These are phyloP conservation scores for Drosophila ustulata DNA, from an alignment of 2,888 invertebrate species.

Conservation along the genomic window DNA sequence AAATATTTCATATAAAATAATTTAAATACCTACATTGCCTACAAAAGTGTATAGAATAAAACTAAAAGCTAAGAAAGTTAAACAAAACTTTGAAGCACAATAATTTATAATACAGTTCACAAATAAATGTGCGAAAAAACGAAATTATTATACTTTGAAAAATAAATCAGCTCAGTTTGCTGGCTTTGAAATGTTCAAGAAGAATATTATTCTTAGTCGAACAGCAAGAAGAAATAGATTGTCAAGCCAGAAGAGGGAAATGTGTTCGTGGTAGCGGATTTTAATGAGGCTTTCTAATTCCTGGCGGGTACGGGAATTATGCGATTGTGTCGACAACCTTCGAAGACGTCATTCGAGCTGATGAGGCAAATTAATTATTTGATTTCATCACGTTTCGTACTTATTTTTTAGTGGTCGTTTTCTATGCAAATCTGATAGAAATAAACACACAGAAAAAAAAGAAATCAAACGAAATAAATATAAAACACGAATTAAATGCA, in stretches of 20 bases:
- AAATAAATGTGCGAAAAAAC: too few species aligned
- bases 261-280: background rate
- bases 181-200: too few species aligned
- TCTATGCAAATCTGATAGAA: slow-evolving; percentile 33
- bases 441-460: slow-evolving; percentile 1
- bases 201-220: background rate
- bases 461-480: slow-evolving; percentile 1
- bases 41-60: too few species aligned
- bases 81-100: too few species aligned
- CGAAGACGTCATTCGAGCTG: background rate
- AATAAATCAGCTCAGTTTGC: too few species aligned
- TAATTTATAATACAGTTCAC: too few species aligned
- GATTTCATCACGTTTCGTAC: slow-evolving; percentile 47
- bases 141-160: too few species aligned
- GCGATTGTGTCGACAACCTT: slow-evolving; percentile 4
- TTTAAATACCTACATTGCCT: too few species aligned
- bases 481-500: slow-evolving; percentile 32
- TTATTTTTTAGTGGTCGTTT: slow-evolving; percentile 12
- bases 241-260: background rate
- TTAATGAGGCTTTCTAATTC: slow-evolving; percentile 16
- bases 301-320: background rate
- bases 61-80: too few species aligned
- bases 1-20: too few species aligned
- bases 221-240: background rate
- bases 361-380: slow-evolving; percentile 31